Evolutionary conservation across 2,113 vertebrate genomes (phyloP).

Genomic region (Eulemur rufifrons): DNA sequence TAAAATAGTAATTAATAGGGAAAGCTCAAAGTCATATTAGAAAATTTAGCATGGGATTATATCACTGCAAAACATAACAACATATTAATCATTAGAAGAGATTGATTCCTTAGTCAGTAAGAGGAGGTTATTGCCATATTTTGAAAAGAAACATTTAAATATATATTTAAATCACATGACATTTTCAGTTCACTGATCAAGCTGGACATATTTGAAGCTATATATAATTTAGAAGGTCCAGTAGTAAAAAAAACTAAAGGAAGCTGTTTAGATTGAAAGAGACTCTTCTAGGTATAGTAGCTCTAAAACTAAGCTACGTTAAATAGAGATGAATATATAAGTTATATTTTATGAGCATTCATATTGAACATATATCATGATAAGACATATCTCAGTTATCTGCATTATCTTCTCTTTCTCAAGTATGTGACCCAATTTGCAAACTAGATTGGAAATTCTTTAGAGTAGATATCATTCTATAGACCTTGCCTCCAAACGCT

Average conservation of each 20-base stretch:
- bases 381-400: not conserved
- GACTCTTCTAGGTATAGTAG: not conserved
- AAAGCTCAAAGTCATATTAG: not conserved
- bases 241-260: not conserved
- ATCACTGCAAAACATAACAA: not conserved
- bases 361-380: not conserved
- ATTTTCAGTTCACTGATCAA: not conserved
- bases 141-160: not conserved
- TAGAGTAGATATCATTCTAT: not conserved
- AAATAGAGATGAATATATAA: not conserved
- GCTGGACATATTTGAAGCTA: not conserved
- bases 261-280: not conserved
- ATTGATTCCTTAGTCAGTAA: not conserved
- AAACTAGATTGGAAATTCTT: not conserved
- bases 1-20: not conserved
- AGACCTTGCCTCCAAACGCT: not conserved
- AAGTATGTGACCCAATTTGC: not conserved
- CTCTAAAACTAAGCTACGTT: not conserved
- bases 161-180: not conserved
- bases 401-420: not conserved
- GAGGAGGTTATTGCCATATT: not conserved
- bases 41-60: not conserved
- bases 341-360: not conserved
- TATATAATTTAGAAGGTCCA: not conserved
- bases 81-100: not conserved